A percentile compares a stretch with the other conserved stretches of the same genome.
Conservation (phyloP, 2,888 invertebrate genomes). For the Sericinus montela region DNA sequence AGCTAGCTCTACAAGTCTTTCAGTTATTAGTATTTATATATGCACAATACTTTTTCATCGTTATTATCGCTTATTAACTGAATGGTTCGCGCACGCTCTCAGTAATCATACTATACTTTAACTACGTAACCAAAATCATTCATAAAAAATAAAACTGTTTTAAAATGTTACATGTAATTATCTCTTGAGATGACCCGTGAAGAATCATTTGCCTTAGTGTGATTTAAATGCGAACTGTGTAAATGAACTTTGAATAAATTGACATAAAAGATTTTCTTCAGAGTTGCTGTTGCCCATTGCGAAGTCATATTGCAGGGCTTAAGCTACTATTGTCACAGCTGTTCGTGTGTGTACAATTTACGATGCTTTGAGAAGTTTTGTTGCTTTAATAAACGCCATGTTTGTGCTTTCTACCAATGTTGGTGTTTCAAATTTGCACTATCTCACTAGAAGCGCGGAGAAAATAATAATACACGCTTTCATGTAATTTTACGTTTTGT, state of each 20-base stretch:
- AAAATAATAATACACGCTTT: not conserved
- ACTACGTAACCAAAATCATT: too few relatives aligned
- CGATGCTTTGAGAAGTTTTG: slow-evolving; percentile 3
- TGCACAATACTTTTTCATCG: too few relatives aligned
- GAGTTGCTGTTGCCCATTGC: not conserved
- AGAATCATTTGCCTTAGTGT: not conserved
- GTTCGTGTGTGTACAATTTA: slow-evolving; percentile 9
- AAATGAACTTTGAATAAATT: slow-evolving; percentile 11
- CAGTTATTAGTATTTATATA: too few relatives aligned
- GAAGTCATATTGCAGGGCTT: slow-evolving; percentile 1
- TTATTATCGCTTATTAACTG: too few relatives aligned
- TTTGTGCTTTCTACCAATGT: not conserved
- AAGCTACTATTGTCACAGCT: slow-evolving; percentile 6
- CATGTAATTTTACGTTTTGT: not conserved
- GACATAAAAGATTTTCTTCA: slow-evolving; percentile 9
- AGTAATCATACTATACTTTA: too few relatives aligned
- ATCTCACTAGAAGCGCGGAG: not conserved
- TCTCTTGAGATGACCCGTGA: not conserved
- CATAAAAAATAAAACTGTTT: too few relatives aligned
- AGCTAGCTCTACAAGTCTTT: too few relatives aligned
- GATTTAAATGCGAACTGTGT: slow-evolving; percentile 4
- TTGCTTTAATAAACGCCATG: slow-evolving; percentile 5
- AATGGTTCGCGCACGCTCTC: too few relatives aligned
- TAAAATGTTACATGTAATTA: too few relatives aligned
- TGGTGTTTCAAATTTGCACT: not conserved